Evolutionary conservation across 2,797 vertebrate species (phyloP), one percentile per base, ranked within the genome.

Genomic region (Xenopus petersii): DNA sequence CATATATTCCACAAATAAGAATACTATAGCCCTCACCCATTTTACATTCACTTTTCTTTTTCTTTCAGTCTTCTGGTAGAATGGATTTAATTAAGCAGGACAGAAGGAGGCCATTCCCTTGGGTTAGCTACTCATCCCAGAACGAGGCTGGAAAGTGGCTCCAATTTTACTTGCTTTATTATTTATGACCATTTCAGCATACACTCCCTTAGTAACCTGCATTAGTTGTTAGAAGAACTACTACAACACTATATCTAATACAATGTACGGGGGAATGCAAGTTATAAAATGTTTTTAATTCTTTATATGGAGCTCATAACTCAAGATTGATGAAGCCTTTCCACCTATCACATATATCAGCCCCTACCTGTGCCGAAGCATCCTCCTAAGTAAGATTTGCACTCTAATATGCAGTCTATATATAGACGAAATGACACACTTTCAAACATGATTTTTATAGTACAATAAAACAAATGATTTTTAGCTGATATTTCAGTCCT

Each of bases 11-110:
- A 42, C 3, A 51, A 51, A 11, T 51, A 51, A 51, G 0, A 56
- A 10, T n/a, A 16, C 16, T 6, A 17, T 0, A 17, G 16, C 16
- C 7, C 16, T 13, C n/a, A 56, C 15, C n/a, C 15, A 51, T 51
- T 56, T 56, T 13, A 16, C 16, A 56, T 56, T 16, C 15, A 17
- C 54, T 16, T 3, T 56, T 7, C 1, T 16, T 17, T 17, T 17
- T 16, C 51, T 56, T 8, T 56, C 4, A 8, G 2, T 56, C 54
- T 16, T 55, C 51, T 56, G 33, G 70, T 59, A 26, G 11, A 64
- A 69, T 64, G 17, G 21, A 72, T 65, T 21, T 67, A 49, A 79
- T 70, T 67, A 24, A 56, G 12, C 15, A 70, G 21, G 59, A 70
- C 54, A 70, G 54, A 69, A 64, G 24, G 58, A 56, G 55, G 26